Base-by-base conservation (phyloP, 2,113 vertebrate species). In the Thomomys bottae region DNA sequence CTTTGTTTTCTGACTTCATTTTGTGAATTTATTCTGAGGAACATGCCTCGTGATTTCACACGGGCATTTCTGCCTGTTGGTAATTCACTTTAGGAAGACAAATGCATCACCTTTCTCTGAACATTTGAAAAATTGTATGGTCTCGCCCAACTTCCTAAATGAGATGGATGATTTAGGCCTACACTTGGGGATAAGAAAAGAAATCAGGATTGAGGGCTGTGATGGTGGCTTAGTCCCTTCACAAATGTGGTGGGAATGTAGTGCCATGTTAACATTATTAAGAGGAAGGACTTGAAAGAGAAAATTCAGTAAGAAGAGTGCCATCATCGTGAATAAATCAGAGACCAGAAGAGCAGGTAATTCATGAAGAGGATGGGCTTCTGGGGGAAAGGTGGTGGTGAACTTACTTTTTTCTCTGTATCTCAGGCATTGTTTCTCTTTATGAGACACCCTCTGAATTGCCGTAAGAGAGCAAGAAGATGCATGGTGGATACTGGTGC, bases 1-100 rank as follows among this genome's bases (percentile, higher is more conserved):
- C 23, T 24, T 40, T 91, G 32, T 57, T 88, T 86, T 83, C 57
- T 45, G 59, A 76, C 6, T 4, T 59, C 8, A 80, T 64, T 84
- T 54, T 87, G 45, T 54, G 23, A 80, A 84, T 73, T 71, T 89
- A 45, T 45, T 91, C 84, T 94, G 36, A 72, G 4, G 23, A 72
- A 84, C 84, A 34, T n/a, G 14, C 68, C 5, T 32, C 45, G 54
- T 8, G 76, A 54, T 76, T 87, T 40, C 57, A 36, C 49, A 71
- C n/a, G 66, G 30, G 26, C 66, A 88, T 67, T 59, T 63, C n/a
- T 77, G 15, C 2, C 26, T 83, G 49, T 38, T 1, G 26, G 42
- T 49, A 84, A 26, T 67, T 67, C 49, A 83, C 17, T 57, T 24
- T 49, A 30, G 8, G 4, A 73, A 38, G 10, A 54, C 63, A 67